Base-by-base conservation (phyloP, 2,113 vertebrate genomes). In the Hippocampus zosterae region DNA sequence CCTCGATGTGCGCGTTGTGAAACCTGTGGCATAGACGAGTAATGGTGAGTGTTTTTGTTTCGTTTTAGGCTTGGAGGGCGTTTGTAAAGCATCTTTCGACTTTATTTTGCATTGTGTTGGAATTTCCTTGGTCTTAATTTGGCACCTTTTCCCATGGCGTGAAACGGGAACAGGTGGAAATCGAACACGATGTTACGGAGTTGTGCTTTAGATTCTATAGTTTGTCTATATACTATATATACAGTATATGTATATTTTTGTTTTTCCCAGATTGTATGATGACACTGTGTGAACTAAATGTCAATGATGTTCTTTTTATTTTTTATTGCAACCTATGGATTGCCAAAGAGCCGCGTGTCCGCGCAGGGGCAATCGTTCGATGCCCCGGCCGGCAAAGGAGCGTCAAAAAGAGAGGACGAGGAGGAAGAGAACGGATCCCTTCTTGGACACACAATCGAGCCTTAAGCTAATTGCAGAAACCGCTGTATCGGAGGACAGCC, bases 401-500 rank as follows among this genome's bases (percentile, higher is more conserved):
- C 25, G 74, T 73, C 65, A 48, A 48, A 74, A 56, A 76, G 69
- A 23, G 44, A 15, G 44, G 33, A 71, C 79, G 69, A 73, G 60
- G 13, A 50, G 63, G 72, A 86, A 79, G 72, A 33, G 25, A 67
- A 67, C 74, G 59, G 80, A 16, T 21, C 83, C 91, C 91, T 95
- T 93, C 76, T 92, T 88, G 85, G 87, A 93, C 87, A 92, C 93
- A 93, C 89, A 90, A 93, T 93, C 85, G 85, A 96, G 95, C 95
- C 96, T 98, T 98, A 96, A 96, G 90, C 84, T 92, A 93, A 93
- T 80, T 89, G 87, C 94, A 86, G 87, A 85, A 81, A 74, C 80
- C 76, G 86, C 86, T 88, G 89, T 94, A 93, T 91, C 90, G 93
- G 95, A 94, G 90, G 93, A 96, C 93, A 97, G 95, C 96, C 96